These are phyloP conservation scores for Argyra leucocephala DNA, from an alignment of 2,888 invertebrate genomes.

Conservation along the genomic window DNA sequence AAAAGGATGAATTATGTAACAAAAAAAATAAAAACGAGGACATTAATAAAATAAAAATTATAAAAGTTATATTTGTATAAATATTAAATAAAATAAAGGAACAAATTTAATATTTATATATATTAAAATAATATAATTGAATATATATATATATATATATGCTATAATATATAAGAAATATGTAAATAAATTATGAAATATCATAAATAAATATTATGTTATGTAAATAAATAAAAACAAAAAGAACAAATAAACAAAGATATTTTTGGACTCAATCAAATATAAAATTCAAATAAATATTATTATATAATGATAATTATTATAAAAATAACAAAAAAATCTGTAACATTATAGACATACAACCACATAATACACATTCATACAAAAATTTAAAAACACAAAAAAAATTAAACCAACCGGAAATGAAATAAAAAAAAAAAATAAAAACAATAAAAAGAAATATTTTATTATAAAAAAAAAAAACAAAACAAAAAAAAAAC, in stretches of 20 bases:
- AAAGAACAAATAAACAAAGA: background rate
- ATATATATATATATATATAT: background rate
- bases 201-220: background rate
- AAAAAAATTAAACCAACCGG: background rate
- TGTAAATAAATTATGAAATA: background rate
- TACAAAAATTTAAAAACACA: background rate
- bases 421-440: background rate
- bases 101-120: too few relatives aligned
- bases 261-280: background rate
- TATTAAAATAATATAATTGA: too few relatives aligned
- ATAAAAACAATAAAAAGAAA: too few relatives aligned
- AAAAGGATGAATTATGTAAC: too few relatives aligned
- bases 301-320: background rate
- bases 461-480: too few relatives aligned
- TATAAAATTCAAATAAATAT: background rate
- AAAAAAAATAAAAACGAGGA: too few relatives aligned
- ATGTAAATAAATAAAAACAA: background rate
- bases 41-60: too few relatives aligned
- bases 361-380: background rate
- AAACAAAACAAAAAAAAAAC: too few relatives aligned
- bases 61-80: too few relatives aligned
- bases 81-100: too few relatives aligned
- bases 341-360: background rate
- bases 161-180: background rate
- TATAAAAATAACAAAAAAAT: too few relatives aligned